Percentiles rank a stretch among this genome's conserved stretches.
Conservation (phyloP, 2,113 vertebrate genomes). For the Tragulus kanchil region DNA sequence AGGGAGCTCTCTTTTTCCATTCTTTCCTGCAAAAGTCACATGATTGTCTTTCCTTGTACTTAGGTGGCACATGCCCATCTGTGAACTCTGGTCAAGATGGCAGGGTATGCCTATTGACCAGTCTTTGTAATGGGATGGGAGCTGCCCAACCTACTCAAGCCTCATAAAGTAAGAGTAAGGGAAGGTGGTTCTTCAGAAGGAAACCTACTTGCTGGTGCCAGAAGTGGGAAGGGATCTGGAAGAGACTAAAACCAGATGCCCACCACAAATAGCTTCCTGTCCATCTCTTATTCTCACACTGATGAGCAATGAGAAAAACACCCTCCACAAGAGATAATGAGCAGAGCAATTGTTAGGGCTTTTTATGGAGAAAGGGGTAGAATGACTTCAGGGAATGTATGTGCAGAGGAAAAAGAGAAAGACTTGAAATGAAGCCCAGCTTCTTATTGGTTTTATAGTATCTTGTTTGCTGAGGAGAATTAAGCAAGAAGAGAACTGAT, state of each 20-base stretch:
- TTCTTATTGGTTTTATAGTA: constrained; percentile 7
- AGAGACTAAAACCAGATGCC: not conserved
- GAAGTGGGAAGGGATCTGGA: not conserved
- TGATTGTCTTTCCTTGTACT: not conserved
- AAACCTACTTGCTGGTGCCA: not conserved
- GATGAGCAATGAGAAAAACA: not conserved
- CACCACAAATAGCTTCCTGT: not conserved
- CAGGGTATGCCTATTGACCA: not conserved
- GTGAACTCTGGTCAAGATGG: not conserved
- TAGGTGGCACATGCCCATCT: not conserved
- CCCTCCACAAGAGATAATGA: not conserved
- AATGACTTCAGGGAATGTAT: not conserved
- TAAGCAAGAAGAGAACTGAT: constrained; percentile 59
- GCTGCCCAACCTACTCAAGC: not conserved
- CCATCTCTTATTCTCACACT: not conserved
- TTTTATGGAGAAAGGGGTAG: not conserved
- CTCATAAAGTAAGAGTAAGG: not conserved
- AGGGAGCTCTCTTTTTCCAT: not conserved
- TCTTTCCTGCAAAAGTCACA: not conserved
- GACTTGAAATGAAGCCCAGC: constrained; percentile 42
- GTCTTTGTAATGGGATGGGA: not conserved
- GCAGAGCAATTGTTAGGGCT: not conserved
- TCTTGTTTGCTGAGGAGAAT: constrained; percentile 35
- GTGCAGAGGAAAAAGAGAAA: not conserved
- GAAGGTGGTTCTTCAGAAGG: not conserved